Conservation (phyloP, 2,888 invertebrate species). For the Amiota mariae region DNA sequence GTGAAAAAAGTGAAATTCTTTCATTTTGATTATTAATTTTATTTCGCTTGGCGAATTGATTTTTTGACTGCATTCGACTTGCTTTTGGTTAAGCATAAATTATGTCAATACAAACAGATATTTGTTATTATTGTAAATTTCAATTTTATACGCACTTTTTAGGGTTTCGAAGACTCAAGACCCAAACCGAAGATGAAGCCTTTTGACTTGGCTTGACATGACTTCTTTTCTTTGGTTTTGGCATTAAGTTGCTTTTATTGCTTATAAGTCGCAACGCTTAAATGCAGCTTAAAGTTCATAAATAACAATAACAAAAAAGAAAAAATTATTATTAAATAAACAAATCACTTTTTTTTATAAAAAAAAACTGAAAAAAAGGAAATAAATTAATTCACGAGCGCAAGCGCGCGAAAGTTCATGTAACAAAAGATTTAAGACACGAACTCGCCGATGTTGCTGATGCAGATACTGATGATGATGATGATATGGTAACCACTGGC, state of each 20-base stretch:
- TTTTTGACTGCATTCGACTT: background rate
- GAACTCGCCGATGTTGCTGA: slow-evolving; percentile 18
- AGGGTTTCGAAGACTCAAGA: background rate
- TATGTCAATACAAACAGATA: slow-evolving; percentile 2
- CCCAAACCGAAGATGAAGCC: too few relatives aligned
- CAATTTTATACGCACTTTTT: slow-evolving; percentile 1
- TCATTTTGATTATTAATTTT: slow-evolving; percentile 63
- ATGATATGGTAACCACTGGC: too few relatives aligned
- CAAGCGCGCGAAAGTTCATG: slow-evolving; percentile 15
- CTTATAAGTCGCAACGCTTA: slow-evolving; percentile 65
- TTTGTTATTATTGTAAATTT: slow-evolving; percentile 10
- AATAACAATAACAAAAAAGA: slow-evolving; percentile 40
- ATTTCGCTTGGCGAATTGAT: slow-evolving; percentile 43
- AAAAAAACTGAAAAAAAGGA: too few relatives aligned
- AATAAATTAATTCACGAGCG: too few relatives aligned
- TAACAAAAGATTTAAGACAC: slow-evolving; percentile 38
- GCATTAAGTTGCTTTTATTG: slow-evolving; percentile 67
- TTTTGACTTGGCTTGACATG: slow-evolving; percentile 7
- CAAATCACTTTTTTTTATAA: background rate
- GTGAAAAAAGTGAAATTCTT: slow-evolving; percentile 63
- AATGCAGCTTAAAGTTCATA: slow-evolving; percentile 65
- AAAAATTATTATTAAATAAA: background rate
- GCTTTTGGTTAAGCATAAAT: background rate
- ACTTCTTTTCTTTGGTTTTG: slow-evolving; percentile 55
- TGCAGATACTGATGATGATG: background rate